Evolutionary conservation across 1,140 invertebrate genomes (phyloP).

Genomic region (Bombus pascuorum): DNA sequence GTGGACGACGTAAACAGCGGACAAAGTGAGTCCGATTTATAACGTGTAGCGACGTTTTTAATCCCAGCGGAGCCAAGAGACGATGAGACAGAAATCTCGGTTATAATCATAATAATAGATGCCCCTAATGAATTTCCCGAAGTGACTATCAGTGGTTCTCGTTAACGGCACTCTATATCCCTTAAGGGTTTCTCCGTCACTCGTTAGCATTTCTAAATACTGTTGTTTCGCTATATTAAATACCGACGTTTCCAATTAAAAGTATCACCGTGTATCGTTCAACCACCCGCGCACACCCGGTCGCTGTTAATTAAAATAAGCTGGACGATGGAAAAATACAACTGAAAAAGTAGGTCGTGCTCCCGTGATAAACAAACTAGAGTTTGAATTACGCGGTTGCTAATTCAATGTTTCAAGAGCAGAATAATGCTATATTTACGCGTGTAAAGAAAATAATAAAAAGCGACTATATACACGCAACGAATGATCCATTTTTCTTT

Average conservation of each 20-base stretch:
- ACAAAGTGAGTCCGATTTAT: slow-evolving; percentile 8
- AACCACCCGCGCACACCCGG: background rate
- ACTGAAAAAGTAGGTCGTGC: background rate
- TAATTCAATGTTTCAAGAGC: background rate
- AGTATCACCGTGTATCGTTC: slow-evolving; percentile 3
- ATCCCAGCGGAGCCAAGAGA: background rate
- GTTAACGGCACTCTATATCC: background rate
- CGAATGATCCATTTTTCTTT: background rate
- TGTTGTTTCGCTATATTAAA: slow-evolving; percentile 12
- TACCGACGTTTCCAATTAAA: slow-evolving; percentile 39
- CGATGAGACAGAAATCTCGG: background rate
- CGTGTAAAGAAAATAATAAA: background rate
- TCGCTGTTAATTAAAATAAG: slow-evolving; percentile 14
- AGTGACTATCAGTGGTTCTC: background rate
- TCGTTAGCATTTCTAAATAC: slow-evolving; percentile 15
- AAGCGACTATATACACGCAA: background rate
- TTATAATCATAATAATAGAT: background rate
- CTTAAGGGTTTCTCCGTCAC: background rate
- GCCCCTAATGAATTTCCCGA: slow-evolving; percentile 7
- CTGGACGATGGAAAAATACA: background rate
- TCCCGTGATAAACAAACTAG: background rate
- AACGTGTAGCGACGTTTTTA: background rate
- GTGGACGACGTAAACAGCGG: background rate
- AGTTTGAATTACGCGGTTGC: background rate
- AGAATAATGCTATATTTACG: too few relatives aligned